phyloP scores from a whole-genome alignment of 2,113 vertebrate species.

The Catharus fuscescens region DNA sequence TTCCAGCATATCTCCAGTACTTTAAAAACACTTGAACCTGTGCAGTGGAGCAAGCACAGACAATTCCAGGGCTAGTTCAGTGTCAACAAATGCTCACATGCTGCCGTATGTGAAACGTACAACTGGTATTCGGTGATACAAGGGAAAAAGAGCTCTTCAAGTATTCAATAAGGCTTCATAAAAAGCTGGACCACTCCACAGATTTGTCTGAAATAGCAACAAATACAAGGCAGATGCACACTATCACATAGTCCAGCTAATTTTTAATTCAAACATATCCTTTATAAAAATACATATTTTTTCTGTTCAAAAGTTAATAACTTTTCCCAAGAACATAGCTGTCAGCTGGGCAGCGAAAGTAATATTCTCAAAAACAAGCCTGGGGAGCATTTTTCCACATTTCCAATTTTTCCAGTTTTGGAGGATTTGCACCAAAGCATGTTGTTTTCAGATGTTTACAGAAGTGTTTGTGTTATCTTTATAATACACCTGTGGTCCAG shows the following conservation, averaged over 20 bases:
- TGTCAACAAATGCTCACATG: neutral
- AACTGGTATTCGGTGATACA: neutral
- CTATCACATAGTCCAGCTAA: neutral
- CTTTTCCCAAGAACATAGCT: neutral
- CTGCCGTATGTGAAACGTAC: neutral
- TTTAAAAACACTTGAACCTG: neutral
- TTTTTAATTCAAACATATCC: neutral
- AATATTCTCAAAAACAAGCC: neutral
- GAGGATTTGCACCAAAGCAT: neutral
- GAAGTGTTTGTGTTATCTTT: neutral
- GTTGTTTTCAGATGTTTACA: neutral
- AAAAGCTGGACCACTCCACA: neutral
- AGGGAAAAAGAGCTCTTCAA: neutral
- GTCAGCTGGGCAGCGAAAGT: neutral
- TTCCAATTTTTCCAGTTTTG: neutral
- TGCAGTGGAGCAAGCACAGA: neutral
- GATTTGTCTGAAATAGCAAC: neutral
- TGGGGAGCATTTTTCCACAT: neutral
- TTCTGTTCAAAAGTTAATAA: neutral
- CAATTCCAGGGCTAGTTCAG: neutral
- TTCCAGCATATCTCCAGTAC: fast-evolving
- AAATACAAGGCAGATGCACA: neutral
- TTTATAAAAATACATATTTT: neutral
- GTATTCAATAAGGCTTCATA: neutral
- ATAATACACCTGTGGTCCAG: neutral